phyloP scores from a whole-genome alignment of 2,113 vertebrate genomes.

The Pelusios castaneus region DNA sequence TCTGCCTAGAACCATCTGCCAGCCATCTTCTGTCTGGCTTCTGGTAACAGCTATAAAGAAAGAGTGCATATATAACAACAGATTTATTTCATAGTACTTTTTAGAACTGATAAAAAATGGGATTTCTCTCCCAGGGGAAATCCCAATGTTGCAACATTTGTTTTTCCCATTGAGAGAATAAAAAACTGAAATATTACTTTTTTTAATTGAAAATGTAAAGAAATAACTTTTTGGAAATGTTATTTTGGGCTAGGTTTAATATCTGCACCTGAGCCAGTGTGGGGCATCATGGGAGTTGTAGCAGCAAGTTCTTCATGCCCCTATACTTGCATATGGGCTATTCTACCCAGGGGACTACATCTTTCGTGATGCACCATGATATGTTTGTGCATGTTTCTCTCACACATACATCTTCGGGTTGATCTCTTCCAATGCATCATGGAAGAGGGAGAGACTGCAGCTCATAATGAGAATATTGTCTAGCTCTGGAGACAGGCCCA shows the following conservation, averaged over 20 bases:
- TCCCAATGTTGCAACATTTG: constrained; percentile 56
- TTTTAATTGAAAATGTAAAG: neutral
- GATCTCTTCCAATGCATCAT: neutral
- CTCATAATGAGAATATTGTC: neutral
- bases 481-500: rapidly evolving
- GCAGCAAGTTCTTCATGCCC: neutral
- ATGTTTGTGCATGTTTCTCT: neutral
- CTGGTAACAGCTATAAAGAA: constrained; percentile 1
- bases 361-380: neutral
- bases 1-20: constrained; percentile 12
- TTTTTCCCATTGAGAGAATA: constrained; percentile 42
- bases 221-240: neutral
- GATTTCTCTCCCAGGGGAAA: constrained; percentile 50
- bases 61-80: constrained; percentile 20
- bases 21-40: constrained; percentile 23
- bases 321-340: neutral
- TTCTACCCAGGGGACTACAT: neutral
- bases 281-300: neutral
- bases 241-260: neutral
- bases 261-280: neutral
- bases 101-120: constrained; percentile 30
- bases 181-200: constrained; percentile 24
- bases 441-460: rapidly evolving
- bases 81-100: constrained; percentile 48
- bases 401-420: neutral